Evolutionary conservation across 1,140 invertebrate genomes (phyloP).

Genomic region (Pentalonia nigronervosa): DNA sequence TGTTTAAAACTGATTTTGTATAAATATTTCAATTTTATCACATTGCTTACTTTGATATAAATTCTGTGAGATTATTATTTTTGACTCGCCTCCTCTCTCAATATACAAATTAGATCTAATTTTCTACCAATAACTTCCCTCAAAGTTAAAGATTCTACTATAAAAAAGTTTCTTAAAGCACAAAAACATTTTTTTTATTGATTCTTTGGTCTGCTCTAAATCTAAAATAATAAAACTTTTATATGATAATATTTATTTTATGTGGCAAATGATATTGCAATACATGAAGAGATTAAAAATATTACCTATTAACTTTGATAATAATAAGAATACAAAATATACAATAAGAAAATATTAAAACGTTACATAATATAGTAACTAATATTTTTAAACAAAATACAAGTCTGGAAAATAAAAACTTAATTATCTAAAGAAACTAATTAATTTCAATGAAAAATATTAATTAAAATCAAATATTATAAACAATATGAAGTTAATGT

Average conservation of each 20-base stretch:
- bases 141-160: neutral
- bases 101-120: neutral
- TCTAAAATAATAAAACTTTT: neutral
- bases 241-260: neutral
- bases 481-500: neutral
- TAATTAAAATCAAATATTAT: neutral
- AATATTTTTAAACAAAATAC: neutral
- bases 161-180: too few species aligned
- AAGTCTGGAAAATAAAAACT: neutral
- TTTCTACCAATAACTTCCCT: neutral
- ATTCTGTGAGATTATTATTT: neutral
- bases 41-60: neutral
- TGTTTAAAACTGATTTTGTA: neutral
- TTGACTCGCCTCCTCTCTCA: neutral
- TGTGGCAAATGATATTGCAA: neutral
- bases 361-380: neutral
- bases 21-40: neutral
- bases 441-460: neutral
- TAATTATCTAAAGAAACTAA: neutral
- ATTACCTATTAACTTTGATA: neutral
- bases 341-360: neutral
- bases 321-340: neutral
- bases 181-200: neutral
- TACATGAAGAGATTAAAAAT: neutral
- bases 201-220: neutral